Evolutionary conservation across 1,140 invertebrate species (phyloP), one percentile per base, ranked within the genome.

Genomic region (Drosophila azteca): DNA sequence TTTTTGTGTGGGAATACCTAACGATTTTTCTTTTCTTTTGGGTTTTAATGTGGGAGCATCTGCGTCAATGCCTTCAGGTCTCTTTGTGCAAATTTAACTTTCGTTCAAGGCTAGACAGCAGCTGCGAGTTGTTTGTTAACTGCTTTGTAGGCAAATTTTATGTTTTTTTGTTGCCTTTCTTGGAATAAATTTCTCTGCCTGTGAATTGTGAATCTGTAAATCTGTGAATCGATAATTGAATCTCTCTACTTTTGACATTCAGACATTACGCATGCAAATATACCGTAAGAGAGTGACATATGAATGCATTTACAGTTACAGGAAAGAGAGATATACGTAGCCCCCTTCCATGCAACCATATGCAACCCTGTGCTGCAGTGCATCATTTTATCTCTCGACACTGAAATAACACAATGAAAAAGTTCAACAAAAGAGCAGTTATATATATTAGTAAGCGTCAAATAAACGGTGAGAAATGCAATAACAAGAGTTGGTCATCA

Each of bases 381-480:
- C 31, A 70, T 43, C 15, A 2, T 13, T 13, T 41, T 52, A 52
- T 52, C 55, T 48, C 9, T 41, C 9, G 17, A 3, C 51, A 11
- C 22, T 26, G 39, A 24, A 66, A 79, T 24, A 79, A 54, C 17
- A 59, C 22, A 62, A 69, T 68, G 73, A 45, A 17, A 71, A 73
- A 48, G 48, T 48, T 67, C 24, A 68, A 29, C 24, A 20, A 63
- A 63, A 52, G 31, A 29, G 26, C n/a, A 52, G 43, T 58, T 66
- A 52, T 84, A 31, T 8, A 8, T 8, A 63, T 83, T 79, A 79
- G 66, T 61, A 70, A 54, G 84, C 50, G 58, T 62, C 60, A 66
- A 68, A 57, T 55, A 55, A 69, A 46, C 60, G 50, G 52, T 59
- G 39, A 29, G 6, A 22, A 44, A 22, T 48, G 50, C 58, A 74